Base-by-base conservation (phyloP, 2,797 vertebrate species). In the Menidia menidia region DNA sequence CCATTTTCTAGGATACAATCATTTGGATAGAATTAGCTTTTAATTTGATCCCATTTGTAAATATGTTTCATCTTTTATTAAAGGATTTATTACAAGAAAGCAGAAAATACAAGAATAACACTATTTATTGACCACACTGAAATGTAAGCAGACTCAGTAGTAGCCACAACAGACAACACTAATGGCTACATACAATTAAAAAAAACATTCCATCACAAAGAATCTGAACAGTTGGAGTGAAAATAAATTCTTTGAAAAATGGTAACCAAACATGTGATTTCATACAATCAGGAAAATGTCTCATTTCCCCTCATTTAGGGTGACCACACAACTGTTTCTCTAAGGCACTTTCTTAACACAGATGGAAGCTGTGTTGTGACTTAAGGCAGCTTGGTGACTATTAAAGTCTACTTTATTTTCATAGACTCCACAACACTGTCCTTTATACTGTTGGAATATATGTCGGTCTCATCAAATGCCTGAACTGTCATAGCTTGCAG, bases 311-410 rank as follows among this genome's bases (percentile, higher is more conserved):
- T 9, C 1, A 25, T 66, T 70, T 60, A 15, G 33, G 45, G 45
- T 44, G 12, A 45, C 32, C 5, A 11, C 56, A 73, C 60, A 57
- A 6, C 15, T 10, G 13, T 16, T 77, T 44, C 60, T 73, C 65
- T 72, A 54, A 90, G 88, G 91, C 88, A 90, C 88, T 90, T 86
- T 15, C 44, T 86, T 60, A 81, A 68, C 76, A 65, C 43, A 48
- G 64, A 75, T 65, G 52, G 71, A 55, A 79, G 39, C 65, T 74
- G 59, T 64, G 48, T 33, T 73, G 61, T 53, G 54, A 83, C 56
- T 83, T 82, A 76, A 88, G 88, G 87, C 75, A 59, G 50, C 45
- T 81, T 39, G 69, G 74, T 73, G 53, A 78, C 18, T 25, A 60
- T 61, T 43, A 48, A 10, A 47, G 60, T 80, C n/a, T 30, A 42